Evolutionary conservation across 1,140 invertebrate species (phyloP).

Genomic region (Tribolium madens): DNA sequence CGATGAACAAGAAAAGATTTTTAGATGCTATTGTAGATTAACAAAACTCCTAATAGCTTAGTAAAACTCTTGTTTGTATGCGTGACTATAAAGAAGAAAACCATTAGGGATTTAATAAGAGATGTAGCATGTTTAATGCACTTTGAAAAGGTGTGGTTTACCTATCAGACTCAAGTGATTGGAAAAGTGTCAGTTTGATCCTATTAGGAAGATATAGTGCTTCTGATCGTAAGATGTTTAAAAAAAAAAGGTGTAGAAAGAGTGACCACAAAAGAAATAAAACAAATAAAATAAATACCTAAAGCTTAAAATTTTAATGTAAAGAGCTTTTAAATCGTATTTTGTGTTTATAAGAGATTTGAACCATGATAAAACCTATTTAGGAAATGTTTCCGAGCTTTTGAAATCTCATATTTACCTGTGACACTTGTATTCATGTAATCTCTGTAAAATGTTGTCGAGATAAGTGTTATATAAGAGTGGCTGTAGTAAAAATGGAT

Average conservation of each 20-base stretch:
- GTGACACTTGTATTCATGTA: too few relatives aligned
- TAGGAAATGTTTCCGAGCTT: too few relatives aligned
- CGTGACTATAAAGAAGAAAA: slow-evolving; percentile 25
- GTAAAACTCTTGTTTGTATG: slow-evolving; percentile 35
- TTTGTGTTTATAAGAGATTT: too few relatives aligned
- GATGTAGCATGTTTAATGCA: slow-evolving; percentile 53
- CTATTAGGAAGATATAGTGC: slow-evolving; percentile 45
- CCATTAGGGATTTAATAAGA: slow-evolving; percentile 52
- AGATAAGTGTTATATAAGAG: too few relatives aligned
- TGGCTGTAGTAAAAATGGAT: too few relatives aligned
- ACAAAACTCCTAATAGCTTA: slow-evolving; percentile 37
- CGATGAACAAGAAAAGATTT: slow-evolving; percentile 17
- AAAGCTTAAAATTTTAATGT: too few relatives aligned
- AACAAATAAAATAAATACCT: too few relatives aligned
- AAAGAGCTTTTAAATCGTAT: too few relatives aligned
- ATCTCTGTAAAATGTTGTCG: too few relatives aligned
- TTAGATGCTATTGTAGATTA: slow-evolving; percentile 36
- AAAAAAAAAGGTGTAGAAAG: not conserved
- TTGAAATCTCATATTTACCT: too few relatives aligned
- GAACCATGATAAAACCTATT: too few relatives aligned
- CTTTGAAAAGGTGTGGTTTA: slow-evolving; percentile 56
- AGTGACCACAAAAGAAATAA: not conserved
- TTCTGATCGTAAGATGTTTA: not conserved
- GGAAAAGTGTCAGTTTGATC: slow-evolving; percentile 52
- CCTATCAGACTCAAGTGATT: slow-evolving; percentile 52